phyloP scores from a whole-genome alignment of 2,797 vertebrate genomes.

The Hafferia zeledoni region DNA sequence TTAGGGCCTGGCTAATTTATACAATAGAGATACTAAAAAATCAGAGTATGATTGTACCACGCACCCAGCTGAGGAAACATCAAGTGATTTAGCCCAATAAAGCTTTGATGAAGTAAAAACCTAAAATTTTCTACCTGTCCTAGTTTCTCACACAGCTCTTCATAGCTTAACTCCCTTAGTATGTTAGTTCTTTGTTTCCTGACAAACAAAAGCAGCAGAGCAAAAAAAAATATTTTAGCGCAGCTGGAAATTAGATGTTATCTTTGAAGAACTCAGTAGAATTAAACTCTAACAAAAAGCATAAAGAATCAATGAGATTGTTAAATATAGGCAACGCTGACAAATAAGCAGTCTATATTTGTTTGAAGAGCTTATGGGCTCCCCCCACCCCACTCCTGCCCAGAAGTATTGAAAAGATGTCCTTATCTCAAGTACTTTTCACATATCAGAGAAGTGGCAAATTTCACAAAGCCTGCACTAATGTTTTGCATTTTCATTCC shows the following conservation, averaged over 20 bases:
- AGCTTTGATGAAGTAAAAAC: background rate
- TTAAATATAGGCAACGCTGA: conserved; percentile 72
- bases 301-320: conserved; percentile 69
- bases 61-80: background rate
- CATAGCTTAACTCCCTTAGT: background rate
- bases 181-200: background rate
- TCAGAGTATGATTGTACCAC: background rate
- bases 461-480: conserved; percentile 81
- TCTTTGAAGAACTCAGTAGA: conserved; percentile 63
- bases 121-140: background rate
- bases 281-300: conserved; percentile 64
- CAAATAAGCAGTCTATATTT: conserved; percentile 77
- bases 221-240: background rate
- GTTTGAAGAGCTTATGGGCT: conserved; percentile 75
- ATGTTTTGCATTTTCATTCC: conserved; percentile 82
- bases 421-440: conserved; percentile 85
- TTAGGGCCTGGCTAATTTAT: background rate
- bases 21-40: background rate
- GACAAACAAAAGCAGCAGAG: background rate
- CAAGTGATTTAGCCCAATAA: background rate
- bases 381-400: background rate
- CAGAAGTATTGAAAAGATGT: conserved; percentile 81
- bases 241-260: background rate
- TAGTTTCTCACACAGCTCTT: background rate
- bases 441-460: conserved; percentile 79